A percentile compares a stretch with the other conserved stretches of the same genome.
Evolutionary conservation across 2,113 vertebrate genomes (phyloP).

Genomic region (Eublepharis macularius): DNA sequence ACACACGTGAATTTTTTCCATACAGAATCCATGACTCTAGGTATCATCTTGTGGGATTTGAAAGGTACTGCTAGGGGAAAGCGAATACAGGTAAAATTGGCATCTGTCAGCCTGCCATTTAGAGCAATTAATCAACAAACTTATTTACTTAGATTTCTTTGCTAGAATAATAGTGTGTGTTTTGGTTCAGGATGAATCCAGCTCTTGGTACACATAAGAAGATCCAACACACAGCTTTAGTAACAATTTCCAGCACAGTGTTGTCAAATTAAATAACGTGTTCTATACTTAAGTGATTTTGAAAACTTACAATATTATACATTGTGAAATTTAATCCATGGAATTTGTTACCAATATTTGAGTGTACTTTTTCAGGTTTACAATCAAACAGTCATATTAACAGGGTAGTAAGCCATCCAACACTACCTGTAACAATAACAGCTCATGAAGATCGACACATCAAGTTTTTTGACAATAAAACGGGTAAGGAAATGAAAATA

Average conservation of each 20-base stretch:
- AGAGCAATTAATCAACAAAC: not conserved
- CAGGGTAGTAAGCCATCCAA: conserved; percentile 96
- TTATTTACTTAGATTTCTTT: not conserved
- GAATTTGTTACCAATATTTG: not conserved
- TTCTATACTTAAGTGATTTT: not conserved
- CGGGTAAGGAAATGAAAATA: conserved; percentile 79
- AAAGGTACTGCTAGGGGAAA: too few species aligned
- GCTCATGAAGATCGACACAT: conserved; percentile 97
- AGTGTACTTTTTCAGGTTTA: conserved; percentile 72
- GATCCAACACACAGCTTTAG: not conserved
- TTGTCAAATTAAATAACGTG: not conserved
- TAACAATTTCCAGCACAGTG: not conserved
- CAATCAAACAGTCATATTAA: conserved; percentile 91
- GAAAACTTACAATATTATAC: not conserved
- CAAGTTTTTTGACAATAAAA: conserved; percentile 99
- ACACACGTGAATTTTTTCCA: too few species aligned
- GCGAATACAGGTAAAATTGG: too few species aligned
- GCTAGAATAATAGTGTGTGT: not conserved
- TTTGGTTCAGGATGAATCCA: not conserved
- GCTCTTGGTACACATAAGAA: not conserved
- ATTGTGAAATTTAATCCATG: not conserved
- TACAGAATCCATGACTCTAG: too few species aligned
- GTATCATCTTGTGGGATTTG: too few species aligned
- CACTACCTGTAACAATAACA: conserved; percentile 95
- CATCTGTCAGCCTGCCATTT: too few species aligned